These are phyloP conservation scores for Bombus sibiricus DNA, from an alignment of 1,140 invertebrate species.

Conservation along the genomic window DNA sequence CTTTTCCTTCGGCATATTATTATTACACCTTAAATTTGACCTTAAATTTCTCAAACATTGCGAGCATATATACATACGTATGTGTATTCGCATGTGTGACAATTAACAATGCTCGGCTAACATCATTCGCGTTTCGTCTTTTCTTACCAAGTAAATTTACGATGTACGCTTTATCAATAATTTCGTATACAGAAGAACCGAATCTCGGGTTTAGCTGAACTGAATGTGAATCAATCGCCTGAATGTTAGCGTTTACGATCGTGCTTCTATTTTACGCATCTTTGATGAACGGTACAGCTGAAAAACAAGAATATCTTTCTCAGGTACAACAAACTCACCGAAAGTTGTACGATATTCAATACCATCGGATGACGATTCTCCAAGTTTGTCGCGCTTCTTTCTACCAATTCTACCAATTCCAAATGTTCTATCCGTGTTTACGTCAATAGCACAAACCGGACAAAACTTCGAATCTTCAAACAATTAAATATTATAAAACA, in stretches of 20 bases:
- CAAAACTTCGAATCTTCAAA: no score
- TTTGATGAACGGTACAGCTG: neutral
- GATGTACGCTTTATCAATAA: neutral
- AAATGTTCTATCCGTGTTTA: neutral
- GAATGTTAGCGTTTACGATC: neutral
- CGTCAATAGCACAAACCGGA: neutral
- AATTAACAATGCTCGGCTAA: neutral
- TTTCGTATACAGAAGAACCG: neutral
- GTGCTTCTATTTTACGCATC: neutral
- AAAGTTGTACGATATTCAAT: neutral
- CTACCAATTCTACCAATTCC: no score
- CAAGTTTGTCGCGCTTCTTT: neutral
- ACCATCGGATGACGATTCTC: neutral
- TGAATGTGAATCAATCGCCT: neutral
- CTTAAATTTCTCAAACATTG: neutral
- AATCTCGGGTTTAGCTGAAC: neutral
- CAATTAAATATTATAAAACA: no score
- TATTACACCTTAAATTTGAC: neutral
- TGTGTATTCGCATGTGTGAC: neutral
- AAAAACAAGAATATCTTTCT: neutral
- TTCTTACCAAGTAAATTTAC: neutral
- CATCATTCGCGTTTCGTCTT: neutral
- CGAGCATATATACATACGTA: neutral
- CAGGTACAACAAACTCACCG: neutral
- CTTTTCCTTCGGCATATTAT: constrained; percentile 13